Evolutionary conservation across 2,888 invertebrate genomes (phyloP).

Genomic region (Pollenia angustigena): DNA sequence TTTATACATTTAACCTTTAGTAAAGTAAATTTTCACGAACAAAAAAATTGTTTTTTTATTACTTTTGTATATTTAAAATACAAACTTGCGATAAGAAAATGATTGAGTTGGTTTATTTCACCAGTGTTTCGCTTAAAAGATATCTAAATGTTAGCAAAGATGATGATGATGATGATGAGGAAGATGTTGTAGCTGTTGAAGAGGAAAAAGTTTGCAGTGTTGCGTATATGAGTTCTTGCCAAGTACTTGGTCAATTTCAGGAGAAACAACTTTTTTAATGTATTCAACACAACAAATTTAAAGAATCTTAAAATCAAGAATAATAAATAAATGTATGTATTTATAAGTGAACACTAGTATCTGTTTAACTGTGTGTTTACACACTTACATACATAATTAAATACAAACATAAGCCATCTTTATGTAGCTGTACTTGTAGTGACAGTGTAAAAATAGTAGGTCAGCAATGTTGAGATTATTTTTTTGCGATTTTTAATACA

Average conservation of each 20-base stretch:
- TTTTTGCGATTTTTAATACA: not conserved
- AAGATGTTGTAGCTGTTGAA: not conserved
- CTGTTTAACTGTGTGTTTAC: too few species aligned
- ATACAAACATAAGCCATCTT: constrained; percentile 19
- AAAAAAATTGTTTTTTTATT: constrained; percentile 14
- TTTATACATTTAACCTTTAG: constrained; percentile 61
- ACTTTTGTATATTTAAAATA: constrained; percentile 33
- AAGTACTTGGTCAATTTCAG: constrained; percentile 18
- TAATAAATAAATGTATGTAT: constrained; percentile 11
- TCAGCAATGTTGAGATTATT: constrained; percentile 44
- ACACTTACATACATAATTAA: constrained; percentile 17
- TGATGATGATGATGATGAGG: constrained; percentile 5
- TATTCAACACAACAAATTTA: constrained; percentile 23
- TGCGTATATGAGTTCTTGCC: constrained; percentile 50
- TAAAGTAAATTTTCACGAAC: constrained; percentile 48
- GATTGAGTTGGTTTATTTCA: constrained; percentile 34
- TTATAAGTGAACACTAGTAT: not conserved
- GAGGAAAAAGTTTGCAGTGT: constrained; percentile 9
- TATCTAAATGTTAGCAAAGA: constrained; percentile 27
- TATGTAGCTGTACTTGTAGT: not conserved
- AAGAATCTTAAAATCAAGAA: constrained; percentile 16
- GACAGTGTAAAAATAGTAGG: constrained; percentile 50
- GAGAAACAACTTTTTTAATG: constrained; percentile 10
- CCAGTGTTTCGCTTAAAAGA: constrained; percentile 34
- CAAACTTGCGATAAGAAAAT: constrained; percentile 54